phyloP scores from a whole-genome alignment of 2,797 vertebrate species.

The Phaenicophaeus curvirostris region DNA sequence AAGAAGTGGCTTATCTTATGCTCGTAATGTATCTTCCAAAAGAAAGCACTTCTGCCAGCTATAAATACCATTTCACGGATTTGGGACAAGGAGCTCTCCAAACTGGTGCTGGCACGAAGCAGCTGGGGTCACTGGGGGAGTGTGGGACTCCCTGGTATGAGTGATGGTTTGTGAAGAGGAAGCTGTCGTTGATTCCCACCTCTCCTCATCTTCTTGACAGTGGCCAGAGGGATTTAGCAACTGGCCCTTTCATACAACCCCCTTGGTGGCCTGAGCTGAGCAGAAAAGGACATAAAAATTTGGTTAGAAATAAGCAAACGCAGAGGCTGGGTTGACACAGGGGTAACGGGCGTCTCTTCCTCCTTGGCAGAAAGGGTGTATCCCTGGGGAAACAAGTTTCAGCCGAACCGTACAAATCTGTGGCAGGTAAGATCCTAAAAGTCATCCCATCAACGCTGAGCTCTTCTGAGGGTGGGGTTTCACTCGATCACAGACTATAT shows the following conservation, averaged over 20 bases:
- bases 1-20: not conserved
- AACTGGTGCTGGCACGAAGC: not conserved
- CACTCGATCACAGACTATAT: no score
- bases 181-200: not conserved
- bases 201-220: not conserved
- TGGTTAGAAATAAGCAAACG: not conserved
- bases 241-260: not conserved
- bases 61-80: not conserved
- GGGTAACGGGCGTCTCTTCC: not conserved
- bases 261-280: not conserved
- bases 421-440: slow-evolving; percentile 88
- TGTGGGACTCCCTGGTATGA: rapidly evolving
- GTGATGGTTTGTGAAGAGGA: not conserved
- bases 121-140: not conserved
- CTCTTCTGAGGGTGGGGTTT: not conserved
- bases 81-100: not conserved
- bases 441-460: rapidly evolving
- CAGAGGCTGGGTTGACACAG: not conserved
- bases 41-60: not conserved
- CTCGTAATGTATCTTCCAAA: not conserved
- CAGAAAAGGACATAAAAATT: not conserved
- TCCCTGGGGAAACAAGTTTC: slow-evolving; percentile 95
- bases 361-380: slow-evolving; percentile 84
- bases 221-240: not conserved
- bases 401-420: slow-evolving; percentile 89